phyloP scores from a whole-genome alignment of 2,113 vertebrate genomes.

The Clarias gariepinus region DNA sequence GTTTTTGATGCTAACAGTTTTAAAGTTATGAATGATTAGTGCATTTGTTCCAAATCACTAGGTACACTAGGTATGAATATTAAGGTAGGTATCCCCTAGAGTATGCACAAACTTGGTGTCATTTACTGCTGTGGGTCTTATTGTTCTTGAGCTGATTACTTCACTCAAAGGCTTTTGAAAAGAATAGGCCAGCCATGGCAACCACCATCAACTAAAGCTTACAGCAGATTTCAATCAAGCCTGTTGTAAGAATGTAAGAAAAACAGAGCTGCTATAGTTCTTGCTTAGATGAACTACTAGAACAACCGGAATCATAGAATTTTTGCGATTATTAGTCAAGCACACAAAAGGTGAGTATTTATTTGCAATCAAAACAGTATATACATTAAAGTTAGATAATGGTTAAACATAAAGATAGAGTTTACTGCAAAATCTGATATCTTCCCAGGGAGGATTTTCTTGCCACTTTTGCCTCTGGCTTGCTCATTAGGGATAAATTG shows the following conservation, averaged over 20 bases:
- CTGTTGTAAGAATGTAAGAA: slow-evolving; percentile 26
- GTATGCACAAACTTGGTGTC: background rate
- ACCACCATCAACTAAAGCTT: slow-evolving; percentile 48
- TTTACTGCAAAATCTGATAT: background rate
- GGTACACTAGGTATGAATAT: too few species aligned
- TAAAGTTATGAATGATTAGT: too few species aligned
- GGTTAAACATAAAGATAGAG: background rate
- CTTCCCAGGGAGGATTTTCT: too few species aligned
- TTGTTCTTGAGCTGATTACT: slow-evolving; percentile 51
- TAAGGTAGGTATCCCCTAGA: too few species aligned
- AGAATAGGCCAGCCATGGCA: slow-evolving; percentile 53
- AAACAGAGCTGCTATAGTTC: slow-evolving; percentile 20
- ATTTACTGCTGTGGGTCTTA: slow-evolving; percentile 34
- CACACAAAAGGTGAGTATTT: slow-evolving; percentile 20
- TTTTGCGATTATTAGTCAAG: background rate
- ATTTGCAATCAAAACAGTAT: background rate
- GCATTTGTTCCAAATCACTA: too few species aligned
- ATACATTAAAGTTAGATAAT: background rate
- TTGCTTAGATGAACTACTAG: background rate
- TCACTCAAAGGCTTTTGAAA: slow-evolving; percentile 40
- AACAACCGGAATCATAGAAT: background rate
- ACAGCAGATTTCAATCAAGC: slow-evolving; percentile 26
- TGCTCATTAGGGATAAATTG: too few species aligned
- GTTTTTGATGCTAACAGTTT: too few species aligned
- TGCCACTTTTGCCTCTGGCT: too few species aligned